Conservation (phyloP, 2,797 vertebrate genomes). For the Poecilia gillii region DNA sequence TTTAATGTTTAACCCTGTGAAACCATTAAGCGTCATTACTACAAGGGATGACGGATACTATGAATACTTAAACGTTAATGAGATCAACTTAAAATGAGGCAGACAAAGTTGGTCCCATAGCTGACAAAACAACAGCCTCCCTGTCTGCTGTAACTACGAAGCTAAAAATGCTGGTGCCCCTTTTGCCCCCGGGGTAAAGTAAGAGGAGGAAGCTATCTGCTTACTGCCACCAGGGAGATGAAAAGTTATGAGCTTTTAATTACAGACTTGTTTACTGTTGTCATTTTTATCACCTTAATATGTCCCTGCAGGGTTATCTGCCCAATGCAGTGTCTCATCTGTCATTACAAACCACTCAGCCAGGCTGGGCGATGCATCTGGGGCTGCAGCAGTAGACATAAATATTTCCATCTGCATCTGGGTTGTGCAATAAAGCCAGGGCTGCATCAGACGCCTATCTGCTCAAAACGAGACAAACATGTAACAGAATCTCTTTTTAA, state of each 20-base stretch:
- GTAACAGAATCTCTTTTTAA: slow-evolving; percentile 25
- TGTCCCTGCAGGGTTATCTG: slow-evolving; percentile 48
- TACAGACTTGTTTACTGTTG: slow-evolving; percentile 73
- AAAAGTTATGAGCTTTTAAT: slow-evolving; percentile 76
- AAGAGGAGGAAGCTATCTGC: slow-evolving; percentile 50
- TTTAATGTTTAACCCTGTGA: slow-evolving; percentile 15
- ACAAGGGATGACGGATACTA: slow-evolving; percentile 11
- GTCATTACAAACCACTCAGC: slow-evolving; percentile 59
- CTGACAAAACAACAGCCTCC: slow-evolving; percentile 39
- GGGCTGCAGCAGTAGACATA: slow-evolving; percentile 15
- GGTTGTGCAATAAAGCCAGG: slow-evolving; percentile 19
- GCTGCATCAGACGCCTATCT: slow-evolving; percentile 16
- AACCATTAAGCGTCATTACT: not conserved
- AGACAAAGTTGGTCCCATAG: slow-evolving; percentile 26
- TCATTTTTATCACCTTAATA: slow-evolving; percentile 72
- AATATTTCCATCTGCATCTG: slow-evolving; percentile 13
- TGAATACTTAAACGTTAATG: not conserved
- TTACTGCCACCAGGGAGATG: slow-evolving; percentile 59
- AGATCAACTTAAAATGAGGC: slow-evolving; percentile 15
- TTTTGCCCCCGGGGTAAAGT: slow-evolving; percentile 42
- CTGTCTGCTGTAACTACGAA: slow-evolving; percentile 38
- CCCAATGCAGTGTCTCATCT: slow-evolving; percentile 32
- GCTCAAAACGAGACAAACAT: slow-evolving; percentile 28
- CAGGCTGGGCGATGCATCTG: slow-evolving; percentile 26
- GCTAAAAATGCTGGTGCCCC: slow-evolving; percentile 35